Evolutionary conservation across 2,888 invertebrate species (phyloP).

Genomic region (Campoplex nolae): DNA sequence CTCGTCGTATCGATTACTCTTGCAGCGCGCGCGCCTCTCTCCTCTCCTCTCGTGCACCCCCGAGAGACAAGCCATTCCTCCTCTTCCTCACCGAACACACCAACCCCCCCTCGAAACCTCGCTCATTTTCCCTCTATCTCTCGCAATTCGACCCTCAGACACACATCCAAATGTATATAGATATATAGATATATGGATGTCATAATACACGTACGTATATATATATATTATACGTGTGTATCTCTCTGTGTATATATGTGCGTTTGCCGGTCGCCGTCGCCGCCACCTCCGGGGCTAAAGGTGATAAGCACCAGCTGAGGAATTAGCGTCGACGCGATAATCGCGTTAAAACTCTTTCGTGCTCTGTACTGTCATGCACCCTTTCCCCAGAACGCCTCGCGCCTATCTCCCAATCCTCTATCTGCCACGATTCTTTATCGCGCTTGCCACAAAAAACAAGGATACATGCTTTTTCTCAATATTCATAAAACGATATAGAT

Average conservation of each 20-base stretch:
- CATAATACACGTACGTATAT: too few species aligned
- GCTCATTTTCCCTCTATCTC: conserved; percentile 29
- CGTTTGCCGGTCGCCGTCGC: conserved; percentile 57
- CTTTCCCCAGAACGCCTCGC: conserved; percentile 19
- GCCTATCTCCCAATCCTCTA: not conserved
- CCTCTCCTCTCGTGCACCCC: conserved; percentile 48
- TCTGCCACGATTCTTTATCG: conserved; percentile 34
- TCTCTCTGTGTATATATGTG: not conserved
- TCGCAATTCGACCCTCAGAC: conserved; percentile 57
- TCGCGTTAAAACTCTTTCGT: conserved; percentile 77
- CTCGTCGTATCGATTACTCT: conserved; percentile 76
- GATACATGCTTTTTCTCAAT: not conserved
- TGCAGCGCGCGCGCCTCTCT: conserved; percentile 52
- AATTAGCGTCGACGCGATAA: conserved; percentile 79
- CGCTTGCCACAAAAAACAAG: conserved; percentile 7
- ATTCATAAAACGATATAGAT: too few species aligned
- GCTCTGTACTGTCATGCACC: conserved; percentile 51
- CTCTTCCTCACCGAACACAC: conserved; percentile 31
- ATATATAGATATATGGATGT: not conserved
- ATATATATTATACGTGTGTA: not conserved
- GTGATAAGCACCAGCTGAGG: conserved; percentile 79
- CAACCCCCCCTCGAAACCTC: conserved; percentile 28
- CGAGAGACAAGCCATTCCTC: conserved; percentile 49
- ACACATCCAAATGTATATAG: conserved; percentile 7
- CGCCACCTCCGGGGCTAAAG: conserved; percentile 52